Evolutionary conservation across 1,140 invertebrate genomes (phyloP), one percentile per base, ranked within the genome.

Genomic region (Psilanteris sp.): DNA sequence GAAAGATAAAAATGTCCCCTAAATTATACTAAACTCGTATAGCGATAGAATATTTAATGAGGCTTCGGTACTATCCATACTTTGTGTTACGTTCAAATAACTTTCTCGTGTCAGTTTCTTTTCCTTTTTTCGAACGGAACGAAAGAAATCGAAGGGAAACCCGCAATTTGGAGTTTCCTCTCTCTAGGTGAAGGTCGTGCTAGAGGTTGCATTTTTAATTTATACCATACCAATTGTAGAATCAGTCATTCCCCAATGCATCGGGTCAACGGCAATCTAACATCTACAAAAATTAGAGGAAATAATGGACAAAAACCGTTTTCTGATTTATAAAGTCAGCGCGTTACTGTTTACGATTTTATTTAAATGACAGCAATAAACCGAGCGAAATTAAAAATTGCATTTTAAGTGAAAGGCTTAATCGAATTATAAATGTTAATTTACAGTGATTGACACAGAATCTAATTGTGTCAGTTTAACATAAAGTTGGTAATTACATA

Each of bases 101-200:
- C 67, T 71, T 71, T 71, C 67, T 62, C 67, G 55, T 14, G 24
- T 71, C 24, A 6, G 13, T 71, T 61, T 71, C 67, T 61, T 61
- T 70, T 50, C 11, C 18, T 54, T 62, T 70, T 61, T 20, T 37
- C 37, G 16, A 62, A 46, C 20, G 24, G 7, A 57, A 55, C 13
- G 24, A 55, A 70, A 43, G 34, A 61, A 52, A 36, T 18, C 14
- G 27, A 26, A 32, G 26, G 55, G 67, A 71, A 71, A 61, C 31
- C 66, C 31, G 37, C 22, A 44, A 62, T 54, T 62, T 55, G 66
- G 46, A 43, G 31, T 29, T 55, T 71, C 27, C 46, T 71, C 54
- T 59, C 27, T 50, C 24, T 68, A 39, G 48, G 46, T 54, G 55
- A 71, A 71, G 67, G 54, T 61, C 55, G 8, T n/a, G 46, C 22